Percentiles rank a stretch among this genome's conserved stretches.
Evolutionary conservation across 2,888 invertebrate genomes (phyloP).

Genomic region (Drosophila meridiana): DNA sequence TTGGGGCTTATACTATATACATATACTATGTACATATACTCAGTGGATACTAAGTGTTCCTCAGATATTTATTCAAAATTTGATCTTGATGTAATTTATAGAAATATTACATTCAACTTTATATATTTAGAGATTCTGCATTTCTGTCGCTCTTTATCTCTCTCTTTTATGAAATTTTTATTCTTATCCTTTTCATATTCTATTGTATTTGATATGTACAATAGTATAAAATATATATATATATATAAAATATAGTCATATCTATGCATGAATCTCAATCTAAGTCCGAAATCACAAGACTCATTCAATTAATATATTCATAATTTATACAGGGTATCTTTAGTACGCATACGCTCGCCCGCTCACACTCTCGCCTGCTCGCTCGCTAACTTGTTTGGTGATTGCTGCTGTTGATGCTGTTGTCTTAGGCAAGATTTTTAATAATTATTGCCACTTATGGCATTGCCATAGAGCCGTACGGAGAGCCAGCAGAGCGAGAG

Average conservation of each 20-base stretch:
- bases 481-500: slow-evolving; percentile 16
- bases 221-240: background rate
- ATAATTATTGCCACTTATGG: slow-evolving; percentile 84
- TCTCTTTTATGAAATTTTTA: background rate
- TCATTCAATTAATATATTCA: background rate
- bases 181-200: too few species aligned
- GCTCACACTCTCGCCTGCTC: background rate
- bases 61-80: too few species aligned
- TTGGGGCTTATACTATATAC: too few species aligned
- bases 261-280: too few species aligned
- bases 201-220: too few species aligned
- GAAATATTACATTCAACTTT: too few species aligned
- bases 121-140: too few species aligned
- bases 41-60: too few species aligned
- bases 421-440: slow-evolving; percentile 82
- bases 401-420: slow-evolving; percentile 45
- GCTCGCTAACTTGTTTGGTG: slow-evolving; percentile 12
- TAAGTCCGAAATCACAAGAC: background rate
- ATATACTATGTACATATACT: too few species aligned
- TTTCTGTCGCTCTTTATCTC: background rate
- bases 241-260: background rate
- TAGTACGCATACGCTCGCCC: background rate
- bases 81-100: too few species aligned
- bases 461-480: slow-evolving; percentile 52
- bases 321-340: slow-evolving; percentile 11